Percentiles rank a stretch among this genome's conserved stretches.
Conservation (phyloP, 2,888 invertebrate genomes). For the Pristionchus japonicus region DNA sequence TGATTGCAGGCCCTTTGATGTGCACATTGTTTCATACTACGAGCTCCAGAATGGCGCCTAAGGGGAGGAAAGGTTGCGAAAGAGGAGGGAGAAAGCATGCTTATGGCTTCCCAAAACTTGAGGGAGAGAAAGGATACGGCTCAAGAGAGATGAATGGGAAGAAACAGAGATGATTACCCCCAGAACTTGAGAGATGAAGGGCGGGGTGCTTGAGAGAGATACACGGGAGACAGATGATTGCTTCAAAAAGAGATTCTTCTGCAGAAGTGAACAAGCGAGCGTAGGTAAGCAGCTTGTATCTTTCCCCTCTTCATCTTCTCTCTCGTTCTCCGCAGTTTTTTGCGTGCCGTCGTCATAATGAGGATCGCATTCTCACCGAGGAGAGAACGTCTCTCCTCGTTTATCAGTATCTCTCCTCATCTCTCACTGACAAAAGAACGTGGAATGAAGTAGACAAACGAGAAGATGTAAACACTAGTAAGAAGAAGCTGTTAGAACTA, state of each 20-base stretch:
- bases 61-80: too few relatives aligned
- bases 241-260: background rate
- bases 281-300: background rate
- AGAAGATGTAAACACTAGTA: background rate
- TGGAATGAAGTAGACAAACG: background rate
- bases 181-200: too few relatives aligned
- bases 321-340: background rate
- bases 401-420: background rate
- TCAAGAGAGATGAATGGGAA: too few relatives aligned
- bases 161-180: background rate
- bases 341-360: background rate
- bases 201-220: too few relatives aligned
- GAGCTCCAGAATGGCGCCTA: background rate
- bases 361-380: background rate
- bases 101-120: too few relatives aligned
- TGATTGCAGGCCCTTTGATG: constrained; percentile 14
- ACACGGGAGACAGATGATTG: background rate
- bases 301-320: background rate
- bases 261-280: background rate
- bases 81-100: too few relatives aligned
- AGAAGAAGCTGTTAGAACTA: background rate
- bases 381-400: background rate
- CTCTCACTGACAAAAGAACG: background rate
- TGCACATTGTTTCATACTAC: background rate
- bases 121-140: too few relatives aligned